These are phyloP conservation scores for Pristionchus mayeri DNA, from an alignment of 2,888 invertebrate species.

Conservation along the genomic window DNA sequence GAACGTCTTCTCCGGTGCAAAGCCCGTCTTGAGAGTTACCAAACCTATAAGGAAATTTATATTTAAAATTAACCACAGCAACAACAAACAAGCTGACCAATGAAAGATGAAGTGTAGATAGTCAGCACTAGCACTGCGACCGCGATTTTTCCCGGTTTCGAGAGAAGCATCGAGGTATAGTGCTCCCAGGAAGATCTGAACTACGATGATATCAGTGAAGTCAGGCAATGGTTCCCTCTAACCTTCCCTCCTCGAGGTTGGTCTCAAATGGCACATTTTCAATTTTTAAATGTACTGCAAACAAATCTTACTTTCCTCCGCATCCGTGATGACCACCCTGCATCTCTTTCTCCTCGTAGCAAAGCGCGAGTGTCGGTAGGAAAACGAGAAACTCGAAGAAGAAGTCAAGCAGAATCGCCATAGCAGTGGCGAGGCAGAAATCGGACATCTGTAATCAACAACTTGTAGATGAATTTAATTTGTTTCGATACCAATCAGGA, in stretches of 20 bases:
- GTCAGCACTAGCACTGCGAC: slow-evolving; percentile 47
- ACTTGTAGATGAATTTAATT: no score
- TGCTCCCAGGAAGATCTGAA: slow-evolving; percentile 46
- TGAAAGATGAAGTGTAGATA: slow-evolving; percentile 28
- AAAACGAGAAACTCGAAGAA: slow-evolving; percentile 70
- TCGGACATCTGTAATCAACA: slow-evolving; percentile 63
- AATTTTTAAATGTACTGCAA: no score
- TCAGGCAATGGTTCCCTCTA: no score
- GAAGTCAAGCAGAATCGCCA: slow-evolving; percentile 71
- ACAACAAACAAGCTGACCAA: background rate
- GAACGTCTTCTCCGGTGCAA: slow-evolving; percentile 73
- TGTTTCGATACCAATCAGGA: no score
- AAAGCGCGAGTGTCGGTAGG: slow-evolving; percentile 62
- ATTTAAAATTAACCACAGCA: background rate
- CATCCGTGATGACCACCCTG: background rate
- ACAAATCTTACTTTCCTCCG: background rate
- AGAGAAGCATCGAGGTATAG: slow-evolving; percentile 57
- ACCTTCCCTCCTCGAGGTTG: no score
- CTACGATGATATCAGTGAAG: background rate
- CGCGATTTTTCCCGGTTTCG: slow-evolving; percentile 56
- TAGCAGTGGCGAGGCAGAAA: slow-evolving; percentile 72
- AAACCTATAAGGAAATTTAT: background rate
- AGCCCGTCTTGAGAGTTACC: slow-evolving; percentile 61
- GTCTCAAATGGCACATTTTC: no score
- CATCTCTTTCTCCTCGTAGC: slow-evolving; percentile 57